A percentile compares a stretch with the other conserved stretches of the same genome.
These are phyloP conservation scores for Apodemia hepburni DNA, from an alignment of 2,888 invertebrate genomes.

Conservation along the genomic window DNA sequence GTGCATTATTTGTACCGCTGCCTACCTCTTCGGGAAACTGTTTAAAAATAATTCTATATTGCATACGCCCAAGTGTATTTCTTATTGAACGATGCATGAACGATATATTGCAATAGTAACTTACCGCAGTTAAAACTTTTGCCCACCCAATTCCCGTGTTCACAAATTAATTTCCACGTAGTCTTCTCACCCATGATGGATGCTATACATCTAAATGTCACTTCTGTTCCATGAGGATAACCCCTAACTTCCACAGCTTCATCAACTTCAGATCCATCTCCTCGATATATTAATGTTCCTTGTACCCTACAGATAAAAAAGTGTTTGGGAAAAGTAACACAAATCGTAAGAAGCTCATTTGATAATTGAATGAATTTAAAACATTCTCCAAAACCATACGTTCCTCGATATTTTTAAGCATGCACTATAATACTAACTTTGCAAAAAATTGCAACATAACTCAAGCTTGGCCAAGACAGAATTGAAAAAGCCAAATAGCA, in stretches of 20 bases:
- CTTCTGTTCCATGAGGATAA: conserved; percentile 90
- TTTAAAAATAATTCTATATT: too few species aligned
- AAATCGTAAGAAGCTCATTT: conserved; percentile 17
- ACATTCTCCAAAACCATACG: conserved; percentile 25
- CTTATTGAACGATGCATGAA: too few species aligned
- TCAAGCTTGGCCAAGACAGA: conserved; percentile 72
- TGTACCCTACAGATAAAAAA: conserved; percentile 77
- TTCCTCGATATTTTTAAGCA: conserved; percentile 37
- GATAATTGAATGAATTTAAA: conserved; percentile 28
- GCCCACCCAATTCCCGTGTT: conserved; percentile 92
- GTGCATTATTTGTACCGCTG: too few species aligned
- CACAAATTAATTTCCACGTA: conserved; percentile 92
- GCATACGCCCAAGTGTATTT: too few species aligned
- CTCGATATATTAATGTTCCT: conserved; percentile 88
- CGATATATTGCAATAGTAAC: conserved; percentile 32
- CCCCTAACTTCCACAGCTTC: conserved; percentile 82
- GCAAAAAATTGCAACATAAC: conserved; percentile 59
- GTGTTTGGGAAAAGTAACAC: conserved; percentile 26
- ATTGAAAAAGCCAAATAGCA: conserved; percentile 63
- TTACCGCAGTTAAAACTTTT: conserved; percentile 89
- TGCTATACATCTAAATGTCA: conserved; percentile 91
- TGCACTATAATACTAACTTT: conserved; percentile 56
- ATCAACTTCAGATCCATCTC: conserved; percentile 85
- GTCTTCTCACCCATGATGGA: conserved; percentile 90
- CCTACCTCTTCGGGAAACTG: too few species aligned